Evolutionary conservation across 2,888 invertebrate genomes (phyloP).

Genomic region (Epiblema foenella): DNA sequence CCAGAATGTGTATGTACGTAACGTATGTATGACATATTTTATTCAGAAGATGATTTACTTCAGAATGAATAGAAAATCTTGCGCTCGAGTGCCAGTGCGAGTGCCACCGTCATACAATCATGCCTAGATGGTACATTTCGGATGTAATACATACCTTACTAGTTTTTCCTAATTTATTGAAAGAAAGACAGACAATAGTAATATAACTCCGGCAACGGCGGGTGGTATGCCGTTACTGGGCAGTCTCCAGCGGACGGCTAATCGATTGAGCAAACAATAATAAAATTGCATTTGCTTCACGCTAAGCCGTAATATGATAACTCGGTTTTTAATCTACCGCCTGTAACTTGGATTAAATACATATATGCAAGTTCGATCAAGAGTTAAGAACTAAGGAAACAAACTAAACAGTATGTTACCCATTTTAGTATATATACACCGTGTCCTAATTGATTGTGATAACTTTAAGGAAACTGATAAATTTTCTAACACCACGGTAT

Average conservation of each 20-base stretch:
- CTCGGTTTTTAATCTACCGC: neutral
- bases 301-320: too few relatives aligned
- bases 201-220: too few relatives aligned
- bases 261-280: constrained; percentile 5
- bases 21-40: too few relatives aligned
- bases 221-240: neutral
- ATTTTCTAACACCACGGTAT: too few relatives aligned
- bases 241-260: constrained; percentile 7
- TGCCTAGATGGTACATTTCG: neutral
- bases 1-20: neutral
- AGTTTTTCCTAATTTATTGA: neutral
- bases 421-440: neutral
- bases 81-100: too few relatives aligned
- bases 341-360: neutral
- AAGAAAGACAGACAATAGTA: neutral
- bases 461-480: neutral
- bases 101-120: neutral
- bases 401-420: neutral
- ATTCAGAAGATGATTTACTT: too few relatives aligned
- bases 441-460: neutral
- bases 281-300: neutral
- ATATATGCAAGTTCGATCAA: neutral
- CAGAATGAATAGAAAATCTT: too few relatives aligned
- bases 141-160: neutral
- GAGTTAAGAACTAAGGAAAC: too few relatives aligned